These are phyloP conservation scores for Aurelia aurita complex sp. Pacific DNA, from an alignment of 30 jellyfish, hydroid and myxozoan species.

Conservation along the genomic window DNA sequence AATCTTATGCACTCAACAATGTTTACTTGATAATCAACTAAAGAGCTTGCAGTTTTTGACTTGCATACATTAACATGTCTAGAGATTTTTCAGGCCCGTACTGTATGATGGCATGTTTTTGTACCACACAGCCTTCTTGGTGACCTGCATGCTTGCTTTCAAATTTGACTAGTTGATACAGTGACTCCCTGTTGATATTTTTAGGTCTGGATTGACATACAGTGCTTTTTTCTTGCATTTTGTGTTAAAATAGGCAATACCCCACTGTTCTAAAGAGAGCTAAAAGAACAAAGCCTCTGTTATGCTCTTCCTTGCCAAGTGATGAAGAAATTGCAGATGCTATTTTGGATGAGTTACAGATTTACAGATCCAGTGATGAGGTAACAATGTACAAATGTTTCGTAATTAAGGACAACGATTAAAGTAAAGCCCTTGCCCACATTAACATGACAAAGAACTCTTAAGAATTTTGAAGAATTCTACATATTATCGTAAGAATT, in stretches of 20 bases:
- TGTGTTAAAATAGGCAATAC: slow-evolving; percentile 11
- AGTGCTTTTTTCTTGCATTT: not conserved
- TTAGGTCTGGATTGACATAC: too few relatives aligned
- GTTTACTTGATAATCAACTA: too few relatives aligned
- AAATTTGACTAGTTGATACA: not conserved
- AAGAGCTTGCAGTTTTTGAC: too few relatives aligned
- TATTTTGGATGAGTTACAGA: slow-evolving; percentile 52
- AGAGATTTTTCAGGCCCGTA: too few relatives aligned
- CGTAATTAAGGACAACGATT: too few relatives aligned
- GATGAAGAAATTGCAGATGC: slow-evolving; percentile 55
- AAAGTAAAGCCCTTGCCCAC: too few relatives aligned
- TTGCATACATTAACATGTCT: too few relatives aligned
- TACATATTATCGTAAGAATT: too few relatives aligned
- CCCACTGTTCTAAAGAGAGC: slow-evolving; percentile 58
- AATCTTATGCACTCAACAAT: too few relatives aligned
- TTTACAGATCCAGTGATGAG: slow-evolving; percentile 48
- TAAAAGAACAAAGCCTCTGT: slow-evolving; percentile 2
- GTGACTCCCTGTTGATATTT: not conserved
- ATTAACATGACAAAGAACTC: too few relatives aligned
- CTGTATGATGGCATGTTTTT: too few relatives aligned
- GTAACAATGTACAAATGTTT: not conserved
- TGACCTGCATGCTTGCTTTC: not conserved
- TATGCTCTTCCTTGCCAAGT: slow-evolving; percentile 16
- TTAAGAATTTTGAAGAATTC: too few relatives aligned
- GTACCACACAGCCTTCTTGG: not conserved